Evolutionary conservation across 2,888 invertebrate genomes (phyloP), one percentile per base, ranked within the genome.

Genomic region (Mystacides longicornis): DNA sequence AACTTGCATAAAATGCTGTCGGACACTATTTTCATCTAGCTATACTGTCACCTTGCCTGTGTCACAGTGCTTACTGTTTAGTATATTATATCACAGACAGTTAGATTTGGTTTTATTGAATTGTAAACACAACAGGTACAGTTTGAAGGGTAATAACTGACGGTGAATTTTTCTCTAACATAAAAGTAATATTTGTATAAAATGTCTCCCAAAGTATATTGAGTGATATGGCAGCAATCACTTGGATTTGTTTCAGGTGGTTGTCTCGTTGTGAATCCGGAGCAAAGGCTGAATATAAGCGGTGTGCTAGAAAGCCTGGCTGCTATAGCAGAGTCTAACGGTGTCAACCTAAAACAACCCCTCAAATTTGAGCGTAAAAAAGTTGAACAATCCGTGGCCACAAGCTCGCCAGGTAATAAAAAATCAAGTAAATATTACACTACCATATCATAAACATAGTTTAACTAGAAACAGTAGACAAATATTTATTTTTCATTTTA

Each of bases 311-410:
- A 95, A 68, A 81, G 90, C 63, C 71, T 97, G 62, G 92, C 90
- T 54, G 90, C 93, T 54, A 86, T 97, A 64, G 90, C 93, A 1
- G 91, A 93, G 72, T 87, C 89, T 54, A 83, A 87, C 69, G 84
- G 84, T 62, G 85, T 92, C 74, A 86, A 89, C 72, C 79, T 93
- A 56, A 87, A 87, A 71, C 87, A 86, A 66, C 83, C 92, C 63
- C 77, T 93, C 64, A 81, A 81, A 68, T 77, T 86, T 68, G 82
- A 83, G 73, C 76, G 78, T 73, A 79, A 78, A 77, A 77, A 77
- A 77, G 77, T 77, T 77, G 77, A 77, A 77, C 77, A 77, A 77
- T 77, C 77, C 67, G 77, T 77, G 77, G 77, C 77, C 77, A 77
- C 77, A 77, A 77, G 77, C 77, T 77, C 77, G 77, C 77, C 77